Evolutionary conservation across 2,113 vertebrate species (phyloP), one percentile per base, ranked within the genome.

Genomic region (Thunnus thynnus): DNA sequence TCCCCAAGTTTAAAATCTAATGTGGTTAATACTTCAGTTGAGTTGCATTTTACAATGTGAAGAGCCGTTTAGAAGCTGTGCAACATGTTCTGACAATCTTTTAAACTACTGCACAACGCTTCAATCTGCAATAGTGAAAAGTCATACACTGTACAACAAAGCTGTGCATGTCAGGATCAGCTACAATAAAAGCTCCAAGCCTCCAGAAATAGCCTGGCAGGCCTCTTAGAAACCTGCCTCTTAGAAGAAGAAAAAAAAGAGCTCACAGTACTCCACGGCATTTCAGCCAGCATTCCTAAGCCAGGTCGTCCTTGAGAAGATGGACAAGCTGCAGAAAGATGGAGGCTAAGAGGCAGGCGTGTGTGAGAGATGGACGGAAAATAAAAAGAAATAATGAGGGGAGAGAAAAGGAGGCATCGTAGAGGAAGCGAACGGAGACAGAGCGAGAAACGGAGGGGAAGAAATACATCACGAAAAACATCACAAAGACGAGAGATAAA

Each of bases 241-340:
- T 78, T 27, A 50, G 32, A 70, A 76, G 13, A 13, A 41, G 30
- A 10, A 5, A 7, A 47, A 67, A 84, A 50, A 44, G 22, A 20
- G 60, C 47, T 54, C n/a, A 5, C 32, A 57, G 27, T 48, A 46
- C 68, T 51, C 62, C 56, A 47, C 48, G 51, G 76, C 47, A 65
- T 74, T 84, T 73, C 57, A 76, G 57, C 44, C 48, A 50, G 61
- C 18, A 70, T 67, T 86, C 56, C 54, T 65, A 55, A 69, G 55
- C 71, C 20, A 22, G 55, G 62, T 63, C 48, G 76, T 81, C 82
- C 86, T 91, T 84, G 50, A 84, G 77, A 83, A 87, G 60, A 87
- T 27, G 63, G 68, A 81, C 56, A 60, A 36, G 72, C 76, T 30
- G 54, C 65, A 65, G 66, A 13, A 50, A 85, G 67, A 76, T 41